A percentile compares a stretch with the other conserved stretches of the same genome.
Conservation (phyloP, 2,113 vertebrate species). For the Oreotrochilus melanogaster region DNA sequence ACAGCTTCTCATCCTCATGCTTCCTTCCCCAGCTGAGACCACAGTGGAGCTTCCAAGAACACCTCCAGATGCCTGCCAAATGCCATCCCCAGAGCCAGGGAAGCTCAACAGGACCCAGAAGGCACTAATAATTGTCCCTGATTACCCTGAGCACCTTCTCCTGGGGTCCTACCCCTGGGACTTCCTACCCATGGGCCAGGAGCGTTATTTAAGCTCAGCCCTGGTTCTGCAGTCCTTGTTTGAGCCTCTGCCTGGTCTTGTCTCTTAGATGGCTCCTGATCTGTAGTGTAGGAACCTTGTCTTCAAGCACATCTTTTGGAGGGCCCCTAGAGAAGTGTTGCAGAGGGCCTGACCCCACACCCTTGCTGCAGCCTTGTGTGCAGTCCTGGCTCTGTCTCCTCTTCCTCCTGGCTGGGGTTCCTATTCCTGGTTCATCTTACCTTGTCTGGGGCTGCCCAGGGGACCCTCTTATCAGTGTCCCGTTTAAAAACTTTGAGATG, state of each 20-base stretch:
- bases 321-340: neutral
- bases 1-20: accelerated
- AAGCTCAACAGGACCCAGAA: neutral
- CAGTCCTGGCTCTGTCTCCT: neutral
- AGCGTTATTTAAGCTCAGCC: neutral
- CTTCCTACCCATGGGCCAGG: neutral
- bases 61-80: too few relatives aligned
- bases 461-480: neutral
- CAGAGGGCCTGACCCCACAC: neutral
- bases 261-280: neutral
- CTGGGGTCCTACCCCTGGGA: too few relatives aligned
- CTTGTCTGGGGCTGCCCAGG: neutral
- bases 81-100: neutral
- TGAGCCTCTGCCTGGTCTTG: neutral
- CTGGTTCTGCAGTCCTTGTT: neutral
- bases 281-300: neutral
- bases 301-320: neutral
- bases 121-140: neutral
- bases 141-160: neutral
- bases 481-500: neutral
- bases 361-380: neutral
- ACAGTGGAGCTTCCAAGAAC: neutral
- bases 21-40: neutral
- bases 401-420: neutral
- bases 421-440: neutral